Evolutionary conservation across 53 echinoderm and acorn worm genomes (phyloP).

Genomic region (Henricia sp.): DNA sequence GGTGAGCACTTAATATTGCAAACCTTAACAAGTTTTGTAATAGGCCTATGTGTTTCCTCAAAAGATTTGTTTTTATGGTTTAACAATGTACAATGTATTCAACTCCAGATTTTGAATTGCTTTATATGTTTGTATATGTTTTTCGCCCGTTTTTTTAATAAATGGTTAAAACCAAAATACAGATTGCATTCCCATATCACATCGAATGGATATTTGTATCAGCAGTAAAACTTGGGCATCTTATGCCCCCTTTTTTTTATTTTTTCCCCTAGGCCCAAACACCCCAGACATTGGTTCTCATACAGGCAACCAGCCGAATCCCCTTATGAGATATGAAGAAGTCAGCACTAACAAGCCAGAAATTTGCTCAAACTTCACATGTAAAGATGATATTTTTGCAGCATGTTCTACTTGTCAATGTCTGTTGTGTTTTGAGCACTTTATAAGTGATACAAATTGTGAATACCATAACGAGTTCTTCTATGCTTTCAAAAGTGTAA

Average conservation of each 20-base stretch:
- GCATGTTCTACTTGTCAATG: constrained; percentile 14
- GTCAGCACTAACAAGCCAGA: constrained; percentile 19
- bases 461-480: constrained; percentile 31
- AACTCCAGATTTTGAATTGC: neutral
- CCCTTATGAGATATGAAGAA: constrained; percentile 17
- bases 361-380: constrained; percentile 27
- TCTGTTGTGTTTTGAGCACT: constrained; percentile 22
- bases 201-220: neutral
- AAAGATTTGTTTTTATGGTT: neutral
- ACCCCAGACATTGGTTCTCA: neutral
- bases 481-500: constrained; percentile 3
- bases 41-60: neutral
- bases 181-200: neutral
- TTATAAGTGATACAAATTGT: constrained; percentile 16
- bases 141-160: too few relatives aligned
- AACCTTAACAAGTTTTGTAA: neutral
- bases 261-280: neutral
- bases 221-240: neutral
- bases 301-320: constrained; percentile 3
- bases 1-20: neutral
- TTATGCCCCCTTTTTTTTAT: neutral
- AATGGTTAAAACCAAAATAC: too few relatives aligned
- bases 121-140: too few relatives aligned
- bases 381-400: constrained; percentile 47
- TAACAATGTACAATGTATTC: neutral